These are phyloP conservation scores for Dysdera silvatica DNA, from an alignment of 1,140 invertebrate species.

Conservation along the genomic window DNA sequence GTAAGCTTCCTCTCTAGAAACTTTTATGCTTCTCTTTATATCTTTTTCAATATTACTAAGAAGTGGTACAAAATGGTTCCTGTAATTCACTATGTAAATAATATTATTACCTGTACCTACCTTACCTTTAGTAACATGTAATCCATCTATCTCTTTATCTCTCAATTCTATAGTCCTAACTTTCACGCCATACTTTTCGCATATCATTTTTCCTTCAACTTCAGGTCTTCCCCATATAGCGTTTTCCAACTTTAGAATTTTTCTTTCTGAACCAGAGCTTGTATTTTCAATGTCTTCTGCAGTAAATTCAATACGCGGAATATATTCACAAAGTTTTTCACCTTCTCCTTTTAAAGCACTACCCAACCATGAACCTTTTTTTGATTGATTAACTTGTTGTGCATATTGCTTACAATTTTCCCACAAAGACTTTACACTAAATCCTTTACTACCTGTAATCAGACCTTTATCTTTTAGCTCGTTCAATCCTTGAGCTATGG, in stretches of 20 bases:
- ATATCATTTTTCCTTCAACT: conserved; percentile 22
- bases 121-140: conserved; percentile 12
- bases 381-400: conserved; percentile 9
- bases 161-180: conserved; percentile 18
- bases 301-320: conserved; percentile 23
- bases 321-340: conserved; percentile 1
- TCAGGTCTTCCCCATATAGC: conserved; percentile 17
- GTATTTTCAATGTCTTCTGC: conserved; percentile 17
- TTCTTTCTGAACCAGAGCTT: conserved; percentile 18
- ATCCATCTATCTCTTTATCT: conserved; percentile 18
- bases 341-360: conserved; percentile 4
- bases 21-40: conserved; percentile 11
- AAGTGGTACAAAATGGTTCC: conserved; percentile 25
- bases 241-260: conserved; percentile 16
- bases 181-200: conserved; percentile 9
- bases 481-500: conserved; percentile 24
- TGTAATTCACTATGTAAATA: conserved; percentile 24
- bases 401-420: conserved; percentile 21
- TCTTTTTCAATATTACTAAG: conserved; percentile 17
- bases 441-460: conserved; percentile 14
- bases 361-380: conserved; percentile 15
- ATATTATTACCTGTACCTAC: conserved; percentile 19
- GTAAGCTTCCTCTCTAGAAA: conserved; percentile 12
- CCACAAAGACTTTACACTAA: conserved; percentile 21
- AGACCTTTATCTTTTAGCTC: conserved; percentile 18